phyloP scores from a whole-genome alignment of 1,140 invertebrate species.

The Lucilia sericata region DNA sequence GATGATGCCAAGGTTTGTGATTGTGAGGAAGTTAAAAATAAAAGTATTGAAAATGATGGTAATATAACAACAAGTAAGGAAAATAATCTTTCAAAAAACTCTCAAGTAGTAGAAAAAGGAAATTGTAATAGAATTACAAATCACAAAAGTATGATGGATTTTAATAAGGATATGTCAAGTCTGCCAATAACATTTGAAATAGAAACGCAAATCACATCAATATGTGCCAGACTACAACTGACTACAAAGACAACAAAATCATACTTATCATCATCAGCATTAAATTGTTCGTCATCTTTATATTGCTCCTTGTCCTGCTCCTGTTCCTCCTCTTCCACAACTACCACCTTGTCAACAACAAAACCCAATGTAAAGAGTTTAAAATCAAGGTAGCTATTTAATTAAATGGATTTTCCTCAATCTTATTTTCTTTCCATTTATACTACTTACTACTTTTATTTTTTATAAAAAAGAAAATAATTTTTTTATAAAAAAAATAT shows the following conservation, averaged over 20 bases:
- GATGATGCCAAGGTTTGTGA: neutral
- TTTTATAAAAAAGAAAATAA: neutral
- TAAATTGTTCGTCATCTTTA: conserved; percentile 8
- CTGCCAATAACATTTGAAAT: neutral
- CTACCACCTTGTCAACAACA: conserved; percentile 32
- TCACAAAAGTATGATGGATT: conserved; percentile 7
- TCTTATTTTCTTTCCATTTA: neutral
- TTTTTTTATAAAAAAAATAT: neutral
- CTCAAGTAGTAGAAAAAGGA: neutral
- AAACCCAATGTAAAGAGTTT: neutral
- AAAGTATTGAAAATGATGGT: neutral
- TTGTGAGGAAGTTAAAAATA: neutral
- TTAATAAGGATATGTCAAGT: conserved; percentile 38
- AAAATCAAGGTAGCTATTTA: conserved; percentile 38
- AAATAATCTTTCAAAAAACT: neutral
- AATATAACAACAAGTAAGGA: neutral
- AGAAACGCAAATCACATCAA: neutral
- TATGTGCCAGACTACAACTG: neutral
- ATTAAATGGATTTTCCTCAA: conserved; percentile 24
- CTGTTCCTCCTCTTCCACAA: conserved; percentile 26
- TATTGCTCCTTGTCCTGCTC: conserved; percentile 26
- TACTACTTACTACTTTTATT: neutral
- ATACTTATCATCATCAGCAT: conserved; percentile 12
- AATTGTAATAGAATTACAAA: too few relatives aligned
- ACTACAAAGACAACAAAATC: neutral